Evolutionary conservation across 2,888 invertebrate species (phyloP).

Genomic region (Tachystola acroxantha): DNA sequence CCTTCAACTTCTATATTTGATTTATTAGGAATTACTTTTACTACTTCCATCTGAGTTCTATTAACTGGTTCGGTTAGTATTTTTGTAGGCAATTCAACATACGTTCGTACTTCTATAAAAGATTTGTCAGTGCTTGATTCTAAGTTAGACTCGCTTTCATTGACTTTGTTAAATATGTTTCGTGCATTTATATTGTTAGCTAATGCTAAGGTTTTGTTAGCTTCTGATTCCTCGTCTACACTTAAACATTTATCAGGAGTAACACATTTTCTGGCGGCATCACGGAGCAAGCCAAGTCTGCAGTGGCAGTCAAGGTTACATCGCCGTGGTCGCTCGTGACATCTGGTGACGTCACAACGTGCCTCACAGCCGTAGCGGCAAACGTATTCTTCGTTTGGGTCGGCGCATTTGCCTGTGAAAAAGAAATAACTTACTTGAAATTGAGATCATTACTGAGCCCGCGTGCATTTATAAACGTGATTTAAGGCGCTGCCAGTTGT

Average conservation of each 20-base stretch:
- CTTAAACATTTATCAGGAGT: conserved; percentile 21
- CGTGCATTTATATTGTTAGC: too few relatives aligned
- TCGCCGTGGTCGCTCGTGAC: conserved; percentile 27
- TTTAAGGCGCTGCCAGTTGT: too few relatives aligned
- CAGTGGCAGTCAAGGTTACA: conserved; percentile 53
- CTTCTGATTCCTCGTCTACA: too few relatives aligned
- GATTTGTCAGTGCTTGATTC: neutral
- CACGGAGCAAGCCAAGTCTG: conserved; percentile 34
- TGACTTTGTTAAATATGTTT: neutral
- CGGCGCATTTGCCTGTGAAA: conserved; percentile 42
- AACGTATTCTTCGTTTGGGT: conserved; percentile 43
- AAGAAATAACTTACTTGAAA: too few relatives aligned
- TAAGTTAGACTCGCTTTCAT: too few relatives aligned
- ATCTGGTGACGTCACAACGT: conserved; percentile 27
- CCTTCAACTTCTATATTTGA: neutral
- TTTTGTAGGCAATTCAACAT: neutral
- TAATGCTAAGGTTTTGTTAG: too few relatives aligned
- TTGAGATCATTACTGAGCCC: too few relatives aligned
- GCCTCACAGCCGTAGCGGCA: conserved; percentile 54
- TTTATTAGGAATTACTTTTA: neutral
- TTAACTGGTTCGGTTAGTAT: too few relatives aligned
- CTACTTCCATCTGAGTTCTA: neutral
- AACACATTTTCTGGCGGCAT: conserved; percentile 29
- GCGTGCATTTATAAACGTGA: too few relatives aligned
- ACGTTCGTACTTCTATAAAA: neutral